Evolutionary conservation across 2,113 vertebrate species (phyloP), one percentile per base, ranked within the genome.

Genomic region (Petromus typicus): DNA sequence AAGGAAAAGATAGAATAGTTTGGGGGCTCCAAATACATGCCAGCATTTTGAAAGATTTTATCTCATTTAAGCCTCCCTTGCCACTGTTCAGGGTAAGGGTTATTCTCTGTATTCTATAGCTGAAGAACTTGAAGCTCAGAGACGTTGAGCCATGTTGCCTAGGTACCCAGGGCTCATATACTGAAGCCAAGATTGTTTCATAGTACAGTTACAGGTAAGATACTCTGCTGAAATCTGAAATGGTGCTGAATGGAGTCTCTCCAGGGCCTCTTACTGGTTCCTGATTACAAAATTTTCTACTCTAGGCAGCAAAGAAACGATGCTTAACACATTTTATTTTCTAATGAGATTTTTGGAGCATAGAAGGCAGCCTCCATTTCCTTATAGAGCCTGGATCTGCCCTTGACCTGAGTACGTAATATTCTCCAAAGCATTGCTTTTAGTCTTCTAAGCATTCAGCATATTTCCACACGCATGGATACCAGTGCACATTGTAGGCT

Each of bases 251-350:
- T 71, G 40, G 83, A 84, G 43, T 13, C 67, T 91, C 95, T 91
- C 86, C 37, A n/a, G 88, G 89, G 73, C 66, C 71, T 86, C 43
- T 90, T 86, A 86, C 56, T 84, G 85, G 43, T 87, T 95, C 89
- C 66, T 84, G 45, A 67, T 89, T 86, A 81, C 79, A 96, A 54
- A 92, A 86, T 88, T 57, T 92, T 69, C 75, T 54, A 40, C 56
- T 95, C 56, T 43, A 57, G 56, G 57, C 51, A 92, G 22, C 61
- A 73, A 84, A 79, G 83, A 83, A 88, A 76, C 69, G 90, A 91
- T 95, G 83, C 40, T 83, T 67, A 92, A 56, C 37, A 89, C 64
- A 63, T 85, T 83, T 20, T 71, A 64, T 86, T 84, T 48, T 34
- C 45, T 85, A 90, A 82, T 89, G 71, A 66, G 63, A 56, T 69